These are phyloP conservation scores for Osmerus eperlanus DNA, from an alignment of 2,113 vertebrate species.

Conservation along the genomic window DNA sequence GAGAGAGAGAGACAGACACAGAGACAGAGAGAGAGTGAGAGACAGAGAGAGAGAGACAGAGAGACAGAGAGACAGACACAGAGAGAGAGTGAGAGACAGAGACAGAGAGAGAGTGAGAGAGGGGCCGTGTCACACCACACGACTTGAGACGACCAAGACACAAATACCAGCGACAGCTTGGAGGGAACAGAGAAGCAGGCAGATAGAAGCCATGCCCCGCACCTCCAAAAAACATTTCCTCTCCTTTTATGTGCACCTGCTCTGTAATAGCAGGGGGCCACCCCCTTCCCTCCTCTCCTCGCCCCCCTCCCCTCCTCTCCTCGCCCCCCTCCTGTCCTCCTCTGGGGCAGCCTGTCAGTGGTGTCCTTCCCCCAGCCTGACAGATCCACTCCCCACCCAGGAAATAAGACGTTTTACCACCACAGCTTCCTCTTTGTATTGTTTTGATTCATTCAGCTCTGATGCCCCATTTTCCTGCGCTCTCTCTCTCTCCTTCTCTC, in stretches of 20 bases:
- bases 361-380: constrained; percentile 7
- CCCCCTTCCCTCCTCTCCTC: not conserved
- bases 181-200: not conserved
- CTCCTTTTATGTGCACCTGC: not conserved
- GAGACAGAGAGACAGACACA: no score
- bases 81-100: no score
- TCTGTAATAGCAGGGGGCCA: not conserved
- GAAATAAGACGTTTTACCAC: constrained; percentile 2
- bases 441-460: constrained; percentile 32
- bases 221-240: constrained; percentile 15
- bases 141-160: no score
- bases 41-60: no score
- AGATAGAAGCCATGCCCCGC: not conserved
- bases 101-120: no score
- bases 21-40: no score
- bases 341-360: not conserved
- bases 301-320: no score
- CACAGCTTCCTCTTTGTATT: constrained; percentile 22
- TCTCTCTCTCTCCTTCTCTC: constrained; percentile 20
- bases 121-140: no score
- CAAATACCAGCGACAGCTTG: no score
- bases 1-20: no score
- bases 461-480: constrained; percentile 17
- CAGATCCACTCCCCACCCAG: not conserved
- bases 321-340: no score